These are phyloP conservation scores for Silurus lanzhouensis DNA, from an alignment of 2,797 vertebrate genomes.

Conservation along the genomic window DNA sequence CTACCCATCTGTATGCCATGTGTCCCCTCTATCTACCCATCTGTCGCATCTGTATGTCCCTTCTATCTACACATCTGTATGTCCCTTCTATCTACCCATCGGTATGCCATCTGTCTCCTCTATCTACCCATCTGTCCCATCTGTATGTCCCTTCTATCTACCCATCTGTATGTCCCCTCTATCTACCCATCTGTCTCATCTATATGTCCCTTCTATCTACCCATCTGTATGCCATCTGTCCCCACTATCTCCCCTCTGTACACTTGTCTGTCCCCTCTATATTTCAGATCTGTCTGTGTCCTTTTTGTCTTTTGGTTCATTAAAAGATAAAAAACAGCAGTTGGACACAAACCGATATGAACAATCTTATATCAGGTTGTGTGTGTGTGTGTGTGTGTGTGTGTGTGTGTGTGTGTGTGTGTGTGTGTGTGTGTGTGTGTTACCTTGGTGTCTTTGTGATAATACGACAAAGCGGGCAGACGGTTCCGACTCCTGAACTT, in stretches of 20 bases:
- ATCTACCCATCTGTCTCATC: background rate
- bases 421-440: slow-evolving; percentile 27
- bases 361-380: background rate
- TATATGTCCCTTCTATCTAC: no score
- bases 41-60: background rate
- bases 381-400: background rate
- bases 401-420: background rate
- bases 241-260: background rate
- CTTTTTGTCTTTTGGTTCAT: background rate
- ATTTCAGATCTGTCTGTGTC: background rate
- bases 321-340: background rate
- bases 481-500: slow-evolving; percentile 81
- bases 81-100: background rate
- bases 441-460: slow-evolving; percentile 77
- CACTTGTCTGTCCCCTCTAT: background rate
- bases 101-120: background rate
- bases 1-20: background rate
- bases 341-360: background rate
- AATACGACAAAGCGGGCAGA: slow-evolving; percentile 80
- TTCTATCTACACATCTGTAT: no score
- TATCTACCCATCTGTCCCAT: no score
- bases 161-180: background rate
- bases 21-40: background rate
- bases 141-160: no score
- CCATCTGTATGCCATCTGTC: background rate